These are phyloP conservation scores for Cotesia congregata DNA, from an alignment of 2,888 invertebrate genomes.

Conservation along the genomic window DNA sequence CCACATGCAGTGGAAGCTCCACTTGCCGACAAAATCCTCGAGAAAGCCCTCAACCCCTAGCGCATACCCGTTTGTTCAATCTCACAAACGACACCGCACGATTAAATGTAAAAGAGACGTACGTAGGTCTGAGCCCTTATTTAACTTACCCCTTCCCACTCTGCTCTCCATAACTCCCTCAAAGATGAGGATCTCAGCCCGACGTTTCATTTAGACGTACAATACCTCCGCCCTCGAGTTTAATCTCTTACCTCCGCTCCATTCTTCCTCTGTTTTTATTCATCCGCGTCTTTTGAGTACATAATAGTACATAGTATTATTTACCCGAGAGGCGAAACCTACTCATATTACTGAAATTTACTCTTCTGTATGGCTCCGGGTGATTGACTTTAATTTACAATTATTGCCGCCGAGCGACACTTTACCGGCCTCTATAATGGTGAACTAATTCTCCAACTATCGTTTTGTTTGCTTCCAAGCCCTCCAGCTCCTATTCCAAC, in stretches of 20 bases:
- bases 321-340: neutral
- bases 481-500: neutral
- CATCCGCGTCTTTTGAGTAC: neutral
- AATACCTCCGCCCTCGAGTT: neutral
- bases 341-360: conserved; percentile 50
- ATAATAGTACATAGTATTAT: conserved; percentile 38
- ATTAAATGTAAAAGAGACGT: conserved; percentile 57
- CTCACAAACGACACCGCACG: conserved; percentile 48
- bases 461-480: conserved; percentile 32
- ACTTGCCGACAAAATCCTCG: neutral
- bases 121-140: conserved; percentile 42
- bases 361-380: conserved; percentile 40
- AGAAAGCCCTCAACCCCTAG: neutral
- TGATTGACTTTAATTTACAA: conserved; percentile 56
- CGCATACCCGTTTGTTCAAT: conserved; percentile 16
- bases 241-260: conserved; percentile 2
- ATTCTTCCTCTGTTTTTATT: conserved; percentile 19
- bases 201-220: neutral
- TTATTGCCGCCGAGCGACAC: conserved; percentile 52
- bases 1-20: neutral
- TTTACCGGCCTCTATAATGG: conserved; percentile 40
- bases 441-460: conserved; percentile 37
- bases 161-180: conserved; percentile 12
- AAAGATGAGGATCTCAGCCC: neutral
- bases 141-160: conserved; percentile 27